These are phyloP conservation scores for Cephalopterus ornatus DNA, from an alignment of 2,113 vertebrate genomes.

Conservation along the genomic window DNA sequence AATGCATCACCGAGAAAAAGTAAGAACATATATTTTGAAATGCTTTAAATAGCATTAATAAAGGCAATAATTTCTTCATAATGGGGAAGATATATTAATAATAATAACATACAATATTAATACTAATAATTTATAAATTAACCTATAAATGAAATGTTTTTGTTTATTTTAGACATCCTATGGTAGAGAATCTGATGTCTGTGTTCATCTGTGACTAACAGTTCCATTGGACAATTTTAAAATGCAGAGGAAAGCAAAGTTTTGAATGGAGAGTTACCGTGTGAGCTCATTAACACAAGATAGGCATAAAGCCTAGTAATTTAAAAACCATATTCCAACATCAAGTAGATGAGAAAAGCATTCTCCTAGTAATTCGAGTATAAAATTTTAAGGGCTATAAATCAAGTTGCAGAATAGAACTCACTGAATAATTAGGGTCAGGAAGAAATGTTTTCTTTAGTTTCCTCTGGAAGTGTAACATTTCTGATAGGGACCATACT, in stretches of 20 bases:
- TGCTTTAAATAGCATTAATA: background rate
- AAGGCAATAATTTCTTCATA: background rate
- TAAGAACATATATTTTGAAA: background rate
- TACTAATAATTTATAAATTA: background rate
- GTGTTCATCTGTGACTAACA: background rate
- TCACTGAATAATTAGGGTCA: background rate
- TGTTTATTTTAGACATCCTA: background rate
- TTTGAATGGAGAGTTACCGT: background rate
- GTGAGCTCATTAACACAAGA: background rate
- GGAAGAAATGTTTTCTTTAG: background rate
- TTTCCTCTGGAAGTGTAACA: background rate
- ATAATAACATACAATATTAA: background rate
- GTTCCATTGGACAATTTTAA: background rate
- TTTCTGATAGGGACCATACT: background rate
- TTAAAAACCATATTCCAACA: background rate
- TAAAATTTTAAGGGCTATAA: background rate
- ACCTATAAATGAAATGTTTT: accelerated
- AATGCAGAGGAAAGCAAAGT: background rate
- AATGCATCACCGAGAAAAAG: background rate
- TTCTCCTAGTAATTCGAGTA: background rate
- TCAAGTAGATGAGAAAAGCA: background rate
- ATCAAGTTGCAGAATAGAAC: background rate
- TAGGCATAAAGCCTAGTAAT: background rate
- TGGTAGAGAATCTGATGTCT: background rate
- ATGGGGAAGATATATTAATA: background rate